These are phyloP conservation scores for Dascillus cervinus DNA, from an alignment of 2,888 invertebrate genomes.

Conservation along the genomic window DNA sequence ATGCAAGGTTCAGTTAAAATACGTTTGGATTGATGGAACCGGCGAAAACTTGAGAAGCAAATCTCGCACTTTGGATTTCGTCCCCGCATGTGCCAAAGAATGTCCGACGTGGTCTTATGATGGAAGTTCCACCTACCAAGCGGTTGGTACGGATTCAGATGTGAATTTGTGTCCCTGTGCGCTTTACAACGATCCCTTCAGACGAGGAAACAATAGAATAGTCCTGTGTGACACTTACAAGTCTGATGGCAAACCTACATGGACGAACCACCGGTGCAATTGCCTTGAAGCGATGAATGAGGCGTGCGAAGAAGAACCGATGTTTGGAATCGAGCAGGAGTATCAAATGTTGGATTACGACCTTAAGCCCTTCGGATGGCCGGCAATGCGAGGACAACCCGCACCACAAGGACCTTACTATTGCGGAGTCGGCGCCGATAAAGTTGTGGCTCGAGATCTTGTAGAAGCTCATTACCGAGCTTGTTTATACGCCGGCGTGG, in stretches of 20 bases:
- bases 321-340: slow-evolving; percentile 71
- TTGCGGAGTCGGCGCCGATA: slow-evolving; percentile 73
- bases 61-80: slow-evolving; percentile 59
- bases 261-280: slow-evolving; percentile 43
- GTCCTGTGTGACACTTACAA: slow-evolving; percentile 72
- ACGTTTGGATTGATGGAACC: slow-evolving; percentile 72
- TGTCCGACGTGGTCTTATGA: slow-evolving; percentile 71
- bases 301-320: slow-evolving; percentile 56
- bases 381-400: slow-evolving; percentile 54
- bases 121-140: slow-evolving; percentile 64
- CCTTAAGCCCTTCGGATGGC: slow-evolving; percentile 67
- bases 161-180: slow-evolving; percentile 68
- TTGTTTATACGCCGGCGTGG: slow-evolving; percentile 72
- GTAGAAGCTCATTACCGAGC: slow-evolving; percentile 73
- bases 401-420: slow-evolving; percentile 73
- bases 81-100: slow-evolving; percentile 49
- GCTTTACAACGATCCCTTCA: slow-evolving; percentile 74
- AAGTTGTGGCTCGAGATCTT: slow-evolving; percentile 71
- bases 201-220: slow-evolving; percentile 63
- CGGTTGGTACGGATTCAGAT: slow-evolving; percentile 59
- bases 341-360: slow-evolving; percentile 50
- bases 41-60: slow-evolving; percentile 63
- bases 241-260: slow-evolving; percentile 52
- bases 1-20: slow-evolving; percentile 53
- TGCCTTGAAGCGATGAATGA: slow-evolving; percentile 49